phyloP scores from a whole-genome alignment of 2,113 vertebrate species.

The Platanista minor region DNA sequence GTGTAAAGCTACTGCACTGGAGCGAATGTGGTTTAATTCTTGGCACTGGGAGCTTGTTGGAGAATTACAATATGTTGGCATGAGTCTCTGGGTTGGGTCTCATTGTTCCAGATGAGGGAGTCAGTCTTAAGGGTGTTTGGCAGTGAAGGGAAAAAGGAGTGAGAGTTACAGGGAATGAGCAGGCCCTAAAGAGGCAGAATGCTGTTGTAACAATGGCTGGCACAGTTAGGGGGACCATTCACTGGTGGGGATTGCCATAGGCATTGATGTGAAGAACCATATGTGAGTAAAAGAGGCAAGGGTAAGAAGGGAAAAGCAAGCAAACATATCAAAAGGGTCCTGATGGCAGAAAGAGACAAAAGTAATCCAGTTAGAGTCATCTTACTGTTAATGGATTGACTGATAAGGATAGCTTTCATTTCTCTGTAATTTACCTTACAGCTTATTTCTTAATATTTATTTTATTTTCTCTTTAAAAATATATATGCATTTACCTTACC shows the following conservation, averaged over 20 bases:
- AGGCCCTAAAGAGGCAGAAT: slow-evolving; percentile 55
- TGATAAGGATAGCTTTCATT: not conserved
- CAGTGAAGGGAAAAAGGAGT: slow-evolving; percentile 54
- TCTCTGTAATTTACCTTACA: not conserved
- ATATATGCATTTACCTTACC: not conserved
- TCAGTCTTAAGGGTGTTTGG: slow-evolving; percentile 75
- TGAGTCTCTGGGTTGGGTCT: slow-evolving; percentile 55
- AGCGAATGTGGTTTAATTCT: slow-evolving; percentile 57
- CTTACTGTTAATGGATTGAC: not conserved
- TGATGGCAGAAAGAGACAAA: slow-evolving; percentile 31
- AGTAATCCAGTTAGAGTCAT: not conserved
- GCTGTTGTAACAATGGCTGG: slow-evolving; percentile 73
- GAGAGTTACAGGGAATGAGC: slow-evolving; percentile 44
- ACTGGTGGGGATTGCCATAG: slow-evolving; percentile 62
- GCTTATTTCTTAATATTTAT: slow-evolving; percentile 39
- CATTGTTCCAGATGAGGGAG: slow-evolving; percentile 76
- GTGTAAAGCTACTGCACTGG: slow-evolving; percentile 42
- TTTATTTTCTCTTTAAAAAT: not conserved
- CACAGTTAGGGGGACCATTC: slow-evolving; percentile 62
- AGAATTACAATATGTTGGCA: slow-evolving; percentile 78
- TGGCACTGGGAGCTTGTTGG: slow-evolving; percentile 48
- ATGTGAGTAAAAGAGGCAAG: slow-evolving; percentile 66
- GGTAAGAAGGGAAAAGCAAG: slow-evolving; percentile 46
- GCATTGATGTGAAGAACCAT: slow-evolving; percentile 67
- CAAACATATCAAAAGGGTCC: slow-evolving; percentile 46